Evolutionary conservation across 2,797 vertebrate genomes (phyloP).

Genomic region (Choloepus didactylus): DNA sequence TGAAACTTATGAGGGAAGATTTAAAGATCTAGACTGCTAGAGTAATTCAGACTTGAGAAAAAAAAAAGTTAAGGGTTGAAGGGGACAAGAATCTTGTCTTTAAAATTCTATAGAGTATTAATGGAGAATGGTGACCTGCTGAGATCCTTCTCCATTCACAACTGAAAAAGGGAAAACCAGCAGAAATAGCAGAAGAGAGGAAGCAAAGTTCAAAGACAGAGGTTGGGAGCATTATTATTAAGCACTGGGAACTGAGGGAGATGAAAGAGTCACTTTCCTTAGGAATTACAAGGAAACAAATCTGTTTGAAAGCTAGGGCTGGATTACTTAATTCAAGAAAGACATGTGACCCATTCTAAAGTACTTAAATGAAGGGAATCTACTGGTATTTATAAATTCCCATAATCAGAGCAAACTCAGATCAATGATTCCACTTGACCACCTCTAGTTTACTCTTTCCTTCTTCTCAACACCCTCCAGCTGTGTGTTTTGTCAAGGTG

Average conservation of each 20-base stretch:
- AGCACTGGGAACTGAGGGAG: neutral
- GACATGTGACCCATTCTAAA: neutral
- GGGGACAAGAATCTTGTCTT: slow-evolving; percentile 12
- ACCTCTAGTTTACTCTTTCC: neutral
- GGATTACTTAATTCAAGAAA: slow-evolving; percentile 36
- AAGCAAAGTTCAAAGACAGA: neutral
- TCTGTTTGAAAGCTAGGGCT: neutral
- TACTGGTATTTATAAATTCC: slow-evolving; percentile 31
- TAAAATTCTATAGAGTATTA: slow-evolving; percentile 56
- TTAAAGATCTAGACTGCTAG: slow-evolving; percentile 48
- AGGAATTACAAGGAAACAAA: slow-evolving; percentile 29
- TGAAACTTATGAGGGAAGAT: slow-evolving; percentile 40
- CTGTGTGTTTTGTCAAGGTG: neutral
- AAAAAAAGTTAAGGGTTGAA: neutral
- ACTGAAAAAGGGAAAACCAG: neutral
- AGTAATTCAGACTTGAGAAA: slow-evolving; percentile 58
- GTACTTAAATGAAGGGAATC: neutral
- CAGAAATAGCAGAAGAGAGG: slow-evolving; percentile 27
- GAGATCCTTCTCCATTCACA: slow-evolving; percentile 32
- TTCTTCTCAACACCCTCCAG: slow-evolving; percentile 8
- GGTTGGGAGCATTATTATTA: neutral
- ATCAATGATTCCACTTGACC: neutral
- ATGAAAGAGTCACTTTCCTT: slow-evolving; percentile 42
- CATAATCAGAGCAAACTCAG: slow-evolving; percentile 39
- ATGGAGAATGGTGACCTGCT: slow-evolving; percentile 41